phyloP scores from a whole-genome alignment of 2,797 vertebrate genomes.

The Lycodopsis pacificus region DNA sequence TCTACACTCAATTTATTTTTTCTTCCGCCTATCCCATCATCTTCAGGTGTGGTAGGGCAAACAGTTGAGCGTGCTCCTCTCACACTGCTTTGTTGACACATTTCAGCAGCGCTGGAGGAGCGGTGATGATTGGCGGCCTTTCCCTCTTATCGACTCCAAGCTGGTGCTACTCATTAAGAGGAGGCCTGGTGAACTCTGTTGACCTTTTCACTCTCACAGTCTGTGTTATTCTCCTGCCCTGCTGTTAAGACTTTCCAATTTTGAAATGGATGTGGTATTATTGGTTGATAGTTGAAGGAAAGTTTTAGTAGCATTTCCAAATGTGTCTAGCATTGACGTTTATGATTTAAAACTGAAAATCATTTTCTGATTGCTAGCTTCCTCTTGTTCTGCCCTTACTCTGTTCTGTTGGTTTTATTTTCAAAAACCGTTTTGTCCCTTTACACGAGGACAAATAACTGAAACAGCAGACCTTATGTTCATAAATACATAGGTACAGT shows the following conservation, averaged over 20 bases:
- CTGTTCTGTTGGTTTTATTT: neutral
- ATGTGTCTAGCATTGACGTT: conserved; percentile 16
- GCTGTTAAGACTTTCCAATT: conserved; percentile 24
- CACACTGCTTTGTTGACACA: conserved; percentile 62
- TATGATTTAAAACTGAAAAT: neutral
- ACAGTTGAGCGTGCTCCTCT: conserved; percentile 52
- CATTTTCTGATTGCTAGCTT: conserved; percentile 1
- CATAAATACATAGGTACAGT: neutral
- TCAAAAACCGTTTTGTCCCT: neutral
- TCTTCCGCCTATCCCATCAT: conserved; percentile 38
- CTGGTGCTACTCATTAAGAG: conserved; percentile 37
- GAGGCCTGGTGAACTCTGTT: conserved; percentile 39
- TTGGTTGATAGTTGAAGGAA: conserved; percentile 1
- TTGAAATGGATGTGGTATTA: neutral
- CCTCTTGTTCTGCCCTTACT: neutral
- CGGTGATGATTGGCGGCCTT: conserved; percentile 30
- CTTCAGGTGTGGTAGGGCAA: conserved; percentile 68
- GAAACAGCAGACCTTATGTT: neutral
- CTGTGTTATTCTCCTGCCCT: conserved; percentile 26
- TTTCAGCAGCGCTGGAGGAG: conserved; percentile 42
- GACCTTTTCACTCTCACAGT: conserved; percentile 44
- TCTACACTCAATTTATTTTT: neutral
- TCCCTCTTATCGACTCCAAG: conserved; percentile 19
- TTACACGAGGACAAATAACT: conserved; percentile 9
- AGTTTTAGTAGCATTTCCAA: conserved; percentile 6